These are phyloP conservation scores for Setipinna tenuifilis DNA, from an alignment of 2,797 vertebrate genomes.

Conservation along the genomic window DNA sequence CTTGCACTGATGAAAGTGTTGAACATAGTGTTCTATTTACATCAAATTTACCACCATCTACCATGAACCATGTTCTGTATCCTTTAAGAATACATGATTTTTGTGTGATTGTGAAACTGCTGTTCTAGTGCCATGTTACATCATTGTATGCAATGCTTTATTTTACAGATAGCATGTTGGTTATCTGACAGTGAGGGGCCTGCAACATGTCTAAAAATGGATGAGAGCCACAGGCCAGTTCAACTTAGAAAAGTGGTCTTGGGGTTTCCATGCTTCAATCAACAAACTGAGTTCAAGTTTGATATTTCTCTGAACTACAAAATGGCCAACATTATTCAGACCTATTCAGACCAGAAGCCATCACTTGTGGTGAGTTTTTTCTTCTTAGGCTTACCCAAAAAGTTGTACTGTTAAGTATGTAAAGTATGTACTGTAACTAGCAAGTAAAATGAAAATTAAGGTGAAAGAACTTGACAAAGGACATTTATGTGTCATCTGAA, in stretches of 20 bases:
- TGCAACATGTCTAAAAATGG: constrained; percentile 88
- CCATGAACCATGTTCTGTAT: too few relatives aligned
- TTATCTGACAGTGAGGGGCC: constrained; percentile 84
- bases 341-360: constrained; percentile 93
- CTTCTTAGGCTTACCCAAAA: too few relatives aligned
- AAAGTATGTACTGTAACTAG: too few relatives aligned
- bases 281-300: constrained; percentile 95
- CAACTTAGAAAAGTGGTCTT: constrained; percentile 94
- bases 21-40: too few relatives aligned
- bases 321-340: constrained; percentile 90
- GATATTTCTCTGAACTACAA: constrained; percentile 96
- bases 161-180: constrained; percentile 91
- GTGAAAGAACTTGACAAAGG: too few relatives aligned
- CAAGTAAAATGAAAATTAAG: too few relatives aligned
- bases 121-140: background rate
- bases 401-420: too few relatives aligned
- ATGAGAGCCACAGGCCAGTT: constrained; percentile 93
- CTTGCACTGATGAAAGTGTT: too few relatives aligned
- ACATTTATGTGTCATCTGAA: too few relatives aligned
- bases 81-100: too few relatives aligned
- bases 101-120: too few relatives aligned
- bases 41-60: too few relatives aligned
- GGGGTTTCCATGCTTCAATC: constrained; percentile 87
- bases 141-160: background rate
- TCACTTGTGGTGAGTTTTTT: constrained; percentile 84